Base-by-base conservation (phyloP, 1,140 invertebrate species). In the Yoshiicerus persimilis region DNA sequence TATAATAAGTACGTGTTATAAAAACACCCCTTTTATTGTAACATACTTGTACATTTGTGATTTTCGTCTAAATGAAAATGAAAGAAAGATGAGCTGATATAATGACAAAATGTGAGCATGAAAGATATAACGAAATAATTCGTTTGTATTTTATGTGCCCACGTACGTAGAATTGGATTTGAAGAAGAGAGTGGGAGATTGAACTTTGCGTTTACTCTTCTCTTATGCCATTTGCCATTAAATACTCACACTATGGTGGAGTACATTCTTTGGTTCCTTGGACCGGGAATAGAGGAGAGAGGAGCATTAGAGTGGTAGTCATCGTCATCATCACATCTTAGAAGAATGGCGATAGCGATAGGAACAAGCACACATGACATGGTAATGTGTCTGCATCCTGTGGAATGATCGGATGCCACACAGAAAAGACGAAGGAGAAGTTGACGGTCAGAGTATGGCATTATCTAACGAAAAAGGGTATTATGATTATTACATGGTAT, bases 71-170 rank as follows among this genome's bases (percentile, higher is more conserved):
- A n/a, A 9, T 27, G 64, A 27, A 25, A 25, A 70, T 30, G 64
- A 77, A 30, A 36, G 27, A 20, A 34, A 30, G 32, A 77, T 34
- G 70, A 77, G 70, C 32, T 77, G 70, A 77, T n/a, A n/a, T n/a
- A n/a, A n/a, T 77, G 70, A 77, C 70, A 77, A 77, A 77, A 13
- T 77, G 70, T 36, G 70, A 77, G 70, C 70, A 20, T 34, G 27
- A 77, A 30, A 77, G 70, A 77, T 77, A 77, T 32, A 77, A 77
- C 13, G 70, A 77, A 77, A 77, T 77, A 77, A 77, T 77, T 77
- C 70, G 70, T 77, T 25, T 77, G 27, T 77, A 32, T 77, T 20
- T 77, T 77, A 77, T 34, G 32, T 36, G 32, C 20, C 70, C 70
- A 77, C 70, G 70, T 77, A 77, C 70, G 20, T 27, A 47, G 47